phyloP scores from a whole-genome alignment of 2,888 invertebrate genomes.

The Petrophora chlorosata region DNA sequence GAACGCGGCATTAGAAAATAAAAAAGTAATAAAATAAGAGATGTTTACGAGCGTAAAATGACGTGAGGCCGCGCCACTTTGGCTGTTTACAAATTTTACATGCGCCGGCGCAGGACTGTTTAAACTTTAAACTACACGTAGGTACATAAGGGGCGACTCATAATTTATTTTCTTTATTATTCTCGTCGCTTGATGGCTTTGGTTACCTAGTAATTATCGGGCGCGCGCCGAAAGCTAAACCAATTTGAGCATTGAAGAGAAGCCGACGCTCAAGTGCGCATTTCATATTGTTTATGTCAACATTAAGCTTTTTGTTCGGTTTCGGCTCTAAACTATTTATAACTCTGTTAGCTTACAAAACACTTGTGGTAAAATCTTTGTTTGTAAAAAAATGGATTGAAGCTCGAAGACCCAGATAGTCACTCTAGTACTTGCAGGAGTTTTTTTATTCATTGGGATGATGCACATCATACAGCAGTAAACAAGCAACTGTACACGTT shows the following conservation, averaged over 20 bases:
- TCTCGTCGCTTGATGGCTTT: constrained; percentile 66
- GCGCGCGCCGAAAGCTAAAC: constrained; percentile 74
- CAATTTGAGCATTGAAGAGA: constrained; percentile 62
- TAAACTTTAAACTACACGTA: constrained; percentile 45
- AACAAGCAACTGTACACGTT: too few species aligned
- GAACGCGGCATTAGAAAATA: constrained; percentile 80
- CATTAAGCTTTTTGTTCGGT: constrained; percentile 61
- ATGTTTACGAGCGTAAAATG: constrained; percentile 82
- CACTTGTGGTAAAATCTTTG: constrained; percentile 34
- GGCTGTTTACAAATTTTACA: constrained; percentile 65
- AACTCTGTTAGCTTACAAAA: constrained; percentile 48
- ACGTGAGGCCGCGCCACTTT: constrained; percentile 71
- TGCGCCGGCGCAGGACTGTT: constrained; percentile 44
- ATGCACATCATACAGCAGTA: too few species aligned
- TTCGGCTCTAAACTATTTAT: constrained; percentile 60
- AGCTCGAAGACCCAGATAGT: too few species aligned
- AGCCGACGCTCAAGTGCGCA: constrained; percentile 67
- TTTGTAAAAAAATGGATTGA: constrained; percentile 15
- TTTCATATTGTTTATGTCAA: constrained; percentile 75
- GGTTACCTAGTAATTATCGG: constrained; percentile 76
- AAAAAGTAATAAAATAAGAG: constrained; percentile 81
- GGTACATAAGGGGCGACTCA: constrained; percentile 61
- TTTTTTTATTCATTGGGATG: too few species aligned
- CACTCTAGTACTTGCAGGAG: too few species aligned
- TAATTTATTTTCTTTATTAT: constrained; percentile 76